Percentiles rank a stretch among this genome's conserved stretches.
These are phyloP conservation scores for Anableps anableps DNA, from an alignment of 2,797 vertebrate species.

Conservation along the genomic window DNA sequence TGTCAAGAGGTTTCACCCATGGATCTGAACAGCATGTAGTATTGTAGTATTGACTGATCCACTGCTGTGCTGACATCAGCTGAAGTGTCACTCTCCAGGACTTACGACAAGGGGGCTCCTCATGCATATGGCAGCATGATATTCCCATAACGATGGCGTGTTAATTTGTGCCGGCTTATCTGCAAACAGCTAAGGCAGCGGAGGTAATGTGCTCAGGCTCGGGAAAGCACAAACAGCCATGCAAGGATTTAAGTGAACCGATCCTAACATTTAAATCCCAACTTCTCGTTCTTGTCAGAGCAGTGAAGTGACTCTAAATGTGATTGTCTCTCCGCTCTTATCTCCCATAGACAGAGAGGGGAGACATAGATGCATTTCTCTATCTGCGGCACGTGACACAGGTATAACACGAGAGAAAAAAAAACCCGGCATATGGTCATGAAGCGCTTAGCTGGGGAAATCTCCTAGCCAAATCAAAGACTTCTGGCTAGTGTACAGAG, in stretches of 20 bases:
- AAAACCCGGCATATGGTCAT: slow-evolving; percentile 7
- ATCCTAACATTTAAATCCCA: slow-evolving; percentile 63
- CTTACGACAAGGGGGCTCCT: slow-evolving; percentile 21
- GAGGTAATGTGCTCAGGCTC: slow-evolving; percentile 25
- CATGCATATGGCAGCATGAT: slow-evolving; percentile 28
- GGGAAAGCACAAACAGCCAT: slow-evolving; percentile 34
- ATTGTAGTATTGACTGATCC: slow-evolving; percentile 54
- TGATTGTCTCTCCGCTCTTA: slow-evolving; percentile 65
- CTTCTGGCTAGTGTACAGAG: slow-evolving; percentile 41
- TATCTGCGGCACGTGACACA: slow-evolving; percentile 33
- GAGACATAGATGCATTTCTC: slow-evolving; percentile 53
- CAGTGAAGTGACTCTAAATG: slow-evolving; percentile 65
- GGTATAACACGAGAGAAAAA: background rate
- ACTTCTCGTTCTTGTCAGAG: slow-evolving; percentile 56
- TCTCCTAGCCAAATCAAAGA: slow-evolving; percentile 28
- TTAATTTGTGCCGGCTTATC: slow-evolving; percentile 44
- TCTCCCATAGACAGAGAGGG: slow-evolving; percentile 37
- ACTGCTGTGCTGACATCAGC: slow-evolving; percentile 50
- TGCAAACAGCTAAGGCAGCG: slow-evolving; percentile 30
- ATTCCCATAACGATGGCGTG: slow-evolving; percentile 30
- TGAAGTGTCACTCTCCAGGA: slow-evolving; percentile 35
- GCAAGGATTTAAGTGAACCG: slow-evolving; percentile 39
- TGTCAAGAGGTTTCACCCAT: slow-evolving; percentile 63
- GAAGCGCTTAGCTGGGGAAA: slow-evolving; percentile 14
- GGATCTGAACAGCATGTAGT: slow-evolving; percentile 53